Evolutionary conservation across 1,140 invertebrate species (phyloP).

Genomic region (Bombus ignitus): DNA sequence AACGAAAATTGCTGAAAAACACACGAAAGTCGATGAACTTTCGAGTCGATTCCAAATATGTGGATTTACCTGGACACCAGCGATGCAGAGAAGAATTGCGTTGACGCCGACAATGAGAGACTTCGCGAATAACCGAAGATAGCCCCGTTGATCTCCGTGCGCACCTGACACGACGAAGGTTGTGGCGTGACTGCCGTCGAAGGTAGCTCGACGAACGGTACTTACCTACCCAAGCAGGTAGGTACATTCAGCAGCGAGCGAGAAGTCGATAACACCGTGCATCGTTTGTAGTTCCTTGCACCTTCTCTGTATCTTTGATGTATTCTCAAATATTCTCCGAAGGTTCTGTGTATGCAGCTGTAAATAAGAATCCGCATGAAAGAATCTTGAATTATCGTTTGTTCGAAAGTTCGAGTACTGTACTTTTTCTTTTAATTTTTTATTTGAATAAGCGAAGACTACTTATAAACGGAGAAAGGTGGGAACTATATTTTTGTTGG

Average conservation of each 20-base stretch:
- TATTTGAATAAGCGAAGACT: background rate
- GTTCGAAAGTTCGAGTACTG: background rate
- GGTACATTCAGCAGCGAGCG: conserved; percentile 41
- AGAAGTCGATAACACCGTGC: conserved; percentile 62
- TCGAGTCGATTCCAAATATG: background rate
- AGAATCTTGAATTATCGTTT: background rate
- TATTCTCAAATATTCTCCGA: conserved; percentile 37
- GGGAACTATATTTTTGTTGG: background rate
- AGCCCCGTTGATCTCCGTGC: conserved; percentile 49
- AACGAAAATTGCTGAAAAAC: background rate
- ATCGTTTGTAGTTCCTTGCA: conserved; percentile 41
- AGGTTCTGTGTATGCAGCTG: background rate
- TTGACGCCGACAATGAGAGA: conserved; percentile 12
- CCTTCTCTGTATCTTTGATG: conserved; percentile 36
- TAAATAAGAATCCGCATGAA: background rate
- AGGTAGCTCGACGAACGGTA: conserved; percentile 76
- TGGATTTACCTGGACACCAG: conserved; percentile 13
- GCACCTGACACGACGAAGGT: conserved; percentile 74
- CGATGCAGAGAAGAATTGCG: background rate
- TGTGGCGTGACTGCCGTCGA: conserved; percentile 73
- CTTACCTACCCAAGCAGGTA: conserved; percentile 72
- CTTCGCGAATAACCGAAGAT: conserved; percentile 16
- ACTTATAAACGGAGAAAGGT: no score
- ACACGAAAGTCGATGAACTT: background rate
- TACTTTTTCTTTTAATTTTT: background rate